phyloP scores from a whole-genome alignment of 1,140 invertebrate species.

The Helicoverpa armigera region DNA sequence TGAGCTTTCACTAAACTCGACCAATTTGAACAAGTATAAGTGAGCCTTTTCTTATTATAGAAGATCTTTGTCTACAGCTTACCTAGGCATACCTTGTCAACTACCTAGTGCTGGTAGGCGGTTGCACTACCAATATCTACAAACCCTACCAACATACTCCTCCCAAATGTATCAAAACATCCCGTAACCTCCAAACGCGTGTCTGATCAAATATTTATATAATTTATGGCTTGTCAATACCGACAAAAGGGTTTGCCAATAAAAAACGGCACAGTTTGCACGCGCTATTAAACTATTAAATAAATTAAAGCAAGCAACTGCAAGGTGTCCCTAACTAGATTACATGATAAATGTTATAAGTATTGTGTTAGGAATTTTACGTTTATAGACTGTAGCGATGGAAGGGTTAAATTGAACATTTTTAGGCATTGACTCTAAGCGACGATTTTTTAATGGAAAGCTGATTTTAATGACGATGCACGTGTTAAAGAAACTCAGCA shows the following conservation, averaged over 20 bases:
- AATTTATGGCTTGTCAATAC: constrained; percentile 81
- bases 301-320: constrained; percentile 51
- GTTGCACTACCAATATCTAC: too few relatives aligned
- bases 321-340: constrained; percentile 43
- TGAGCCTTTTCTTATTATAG: too few relatives aligned
- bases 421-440: too few relatives aligned
- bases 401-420: background rate
- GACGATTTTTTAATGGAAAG: too few relatives aligned
- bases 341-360: background rate
- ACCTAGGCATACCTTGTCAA: too few relatives aligned
- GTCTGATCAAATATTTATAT: constrained; percentile 82
- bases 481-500: too few relatives aligned
- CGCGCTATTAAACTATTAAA: constrained; percentile 74
- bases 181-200: constrained; percentile 53
- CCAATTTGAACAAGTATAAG: too few relatives aligned
- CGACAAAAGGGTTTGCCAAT: constrained; percentile 76
- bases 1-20: too few relatives aligned
- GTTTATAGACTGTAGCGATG: background rate
- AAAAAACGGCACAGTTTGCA: constrained; percentile 70
- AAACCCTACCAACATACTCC: background rate
- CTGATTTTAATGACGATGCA: too few relatives aligned
- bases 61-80: too few relatives aligned
- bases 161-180: constrained; percentile 30
- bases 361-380: background rate
- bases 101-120: too few relatives aligned